phyloP scores from a whole-genome alignment of 1,140 invertebrate genomes.

The Mizuhopecten yessoensis region DNA sequence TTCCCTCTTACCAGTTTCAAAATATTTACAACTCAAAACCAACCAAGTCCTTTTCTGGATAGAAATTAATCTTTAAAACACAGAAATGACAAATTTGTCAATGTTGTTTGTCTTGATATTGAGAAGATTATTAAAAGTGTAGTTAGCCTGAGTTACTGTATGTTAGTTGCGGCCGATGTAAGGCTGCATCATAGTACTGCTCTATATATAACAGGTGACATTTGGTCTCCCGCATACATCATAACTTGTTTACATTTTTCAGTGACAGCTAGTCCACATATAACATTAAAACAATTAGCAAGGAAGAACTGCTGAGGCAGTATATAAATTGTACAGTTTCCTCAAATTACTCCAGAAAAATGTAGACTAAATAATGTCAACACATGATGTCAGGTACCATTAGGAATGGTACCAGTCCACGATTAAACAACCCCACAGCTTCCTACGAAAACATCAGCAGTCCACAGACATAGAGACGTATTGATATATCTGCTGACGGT shows the following conservation, averaged over 20 bases:
- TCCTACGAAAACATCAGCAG: neutral
- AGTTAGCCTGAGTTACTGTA: neutral
- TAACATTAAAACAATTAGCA: slow-evolving; percentile 6
- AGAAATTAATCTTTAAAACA: too few species aligned
- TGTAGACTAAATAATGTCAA: neutral
- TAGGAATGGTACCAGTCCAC: neutral
- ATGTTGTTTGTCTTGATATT: neutral
- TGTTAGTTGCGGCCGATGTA: neutral
- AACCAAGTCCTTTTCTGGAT: too few species aligned
- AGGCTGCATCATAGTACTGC: neutral
- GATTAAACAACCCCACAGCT: neutral
- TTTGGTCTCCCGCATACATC: neutral
- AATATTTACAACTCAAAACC: neutral
- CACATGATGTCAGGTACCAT: too few species aligned
- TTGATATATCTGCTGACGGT: neutral
- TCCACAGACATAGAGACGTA: neutral
- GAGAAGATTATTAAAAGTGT: neutral
- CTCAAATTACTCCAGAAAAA: neutral
- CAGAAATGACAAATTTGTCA: neutral
- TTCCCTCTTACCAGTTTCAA: neutral
- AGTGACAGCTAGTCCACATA: neutral
- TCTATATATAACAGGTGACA: neutral
- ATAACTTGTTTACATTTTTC: neutral
- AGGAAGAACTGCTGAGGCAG: neutral
- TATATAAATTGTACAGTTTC: neutral